Evolutionary conservation across 2,797 vertebrate species (phyloP).

Genomic region (Corythornis leucogaster): DNA sequence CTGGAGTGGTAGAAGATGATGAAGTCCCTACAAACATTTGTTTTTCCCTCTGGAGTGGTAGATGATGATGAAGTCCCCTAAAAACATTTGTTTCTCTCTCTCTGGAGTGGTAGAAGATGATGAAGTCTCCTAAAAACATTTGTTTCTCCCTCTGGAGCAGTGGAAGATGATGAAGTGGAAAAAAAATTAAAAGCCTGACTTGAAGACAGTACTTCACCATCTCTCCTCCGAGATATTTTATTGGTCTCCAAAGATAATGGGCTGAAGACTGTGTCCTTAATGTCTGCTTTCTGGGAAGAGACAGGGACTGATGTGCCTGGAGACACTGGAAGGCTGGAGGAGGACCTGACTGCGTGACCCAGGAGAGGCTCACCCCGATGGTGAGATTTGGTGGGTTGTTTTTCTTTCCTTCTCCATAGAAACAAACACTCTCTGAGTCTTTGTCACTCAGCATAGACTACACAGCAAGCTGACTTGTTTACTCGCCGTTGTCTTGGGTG

Average conservation of each 20-base stretch:
- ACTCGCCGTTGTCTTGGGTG: neutral
- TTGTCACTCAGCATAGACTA: neutral
- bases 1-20: neutral
- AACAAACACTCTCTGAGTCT: conserved; percentile 11
- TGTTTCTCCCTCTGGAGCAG: too few relatives aligned
- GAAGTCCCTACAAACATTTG: neutral
- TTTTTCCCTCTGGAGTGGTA: neutral
- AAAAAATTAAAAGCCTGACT: neutral
- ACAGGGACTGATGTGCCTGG: neutral
- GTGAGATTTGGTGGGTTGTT: neutral
- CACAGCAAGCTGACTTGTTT: conserved; percentile 42
- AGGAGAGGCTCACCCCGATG: neutral
- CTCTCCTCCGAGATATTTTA: neutral
- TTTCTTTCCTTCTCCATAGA: neutral
- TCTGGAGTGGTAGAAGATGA: too few relatives aligned
- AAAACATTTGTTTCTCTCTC: too few relatives aligned
- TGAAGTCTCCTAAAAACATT: neutral
- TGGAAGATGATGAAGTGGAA: too few relatives aligned
- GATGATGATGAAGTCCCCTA: neutral
- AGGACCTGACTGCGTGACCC: neutral
- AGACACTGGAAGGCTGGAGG: neutral
- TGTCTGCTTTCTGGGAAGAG: neutral
- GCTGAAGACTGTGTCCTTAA: neutral
- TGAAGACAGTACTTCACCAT: neutral
- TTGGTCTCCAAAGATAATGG: neutral